phyloP scores from a whole-genome alignment of 1,140 invertebrate genomes.

The Ectropis grisescens region DNA sequence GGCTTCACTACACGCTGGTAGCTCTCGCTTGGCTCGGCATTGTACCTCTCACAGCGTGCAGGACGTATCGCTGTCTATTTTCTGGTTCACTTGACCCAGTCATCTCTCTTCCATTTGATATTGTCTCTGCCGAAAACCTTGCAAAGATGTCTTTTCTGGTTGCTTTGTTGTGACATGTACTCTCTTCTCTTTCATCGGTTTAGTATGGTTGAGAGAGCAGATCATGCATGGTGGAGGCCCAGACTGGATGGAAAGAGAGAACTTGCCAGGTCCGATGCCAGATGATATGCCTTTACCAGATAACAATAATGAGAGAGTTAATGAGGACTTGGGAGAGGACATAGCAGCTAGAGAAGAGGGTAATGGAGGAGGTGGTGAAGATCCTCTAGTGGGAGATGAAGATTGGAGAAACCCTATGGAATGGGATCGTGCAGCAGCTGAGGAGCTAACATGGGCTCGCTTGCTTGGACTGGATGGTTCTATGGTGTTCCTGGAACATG shows the following conservation, averaged over 20 bases:
- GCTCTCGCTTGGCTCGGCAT: slow-evolving; percentile 97
- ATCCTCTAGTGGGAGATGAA: slow-evolving; percentile 81
- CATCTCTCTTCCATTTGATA: slow-evolving; percentile 90
- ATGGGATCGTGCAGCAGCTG: slow-evolving; percentile 96
- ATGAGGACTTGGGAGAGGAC: slow-evolving; percentile 43
- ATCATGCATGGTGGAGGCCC: slow-evolving; percentile 97
- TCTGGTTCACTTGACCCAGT: slow-evolving; percentile 88
- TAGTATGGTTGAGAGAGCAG: slow-evolving; percentile 98
- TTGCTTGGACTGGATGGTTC: slow-evolving; percentile 97
- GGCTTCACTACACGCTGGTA: slow-evolving; percentile 96
- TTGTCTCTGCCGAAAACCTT: slow-evolving; percentile 94
- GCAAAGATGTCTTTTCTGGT: slow-evolving; percentile 94
- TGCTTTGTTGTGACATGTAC: slow-evolving; percentile 98
- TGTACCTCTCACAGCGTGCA: slow-evolving; percentile 96
- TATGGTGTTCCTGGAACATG: slow-evolving; percentile 96
- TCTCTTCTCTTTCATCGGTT: slow-evolving; percentile 94
- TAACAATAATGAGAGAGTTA: slow-evolving; percentile 55
- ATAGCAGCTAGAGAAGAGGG: slow-evolving; percentile 42
- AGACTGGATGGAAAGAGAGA: slow-evolving; percentile 90
- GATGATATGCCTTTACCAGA: slow-evolving; percentile 47
- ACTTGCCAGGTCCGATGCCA: slow-evolving; percentile 48
- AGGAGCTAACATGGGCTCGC: slow-evolving; percentile 98
- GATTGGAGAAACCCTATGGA: slow-evolving; percentile 99
- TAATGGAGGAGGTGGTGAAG: slow-evolving; percentile 59
- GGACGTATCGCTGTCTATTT: slow-evolving; percentile 94